phyloP scores from a whole-genome alignment of 1,140 invertebrate species.

The Brachionus asplanchnoidis region DNA sequence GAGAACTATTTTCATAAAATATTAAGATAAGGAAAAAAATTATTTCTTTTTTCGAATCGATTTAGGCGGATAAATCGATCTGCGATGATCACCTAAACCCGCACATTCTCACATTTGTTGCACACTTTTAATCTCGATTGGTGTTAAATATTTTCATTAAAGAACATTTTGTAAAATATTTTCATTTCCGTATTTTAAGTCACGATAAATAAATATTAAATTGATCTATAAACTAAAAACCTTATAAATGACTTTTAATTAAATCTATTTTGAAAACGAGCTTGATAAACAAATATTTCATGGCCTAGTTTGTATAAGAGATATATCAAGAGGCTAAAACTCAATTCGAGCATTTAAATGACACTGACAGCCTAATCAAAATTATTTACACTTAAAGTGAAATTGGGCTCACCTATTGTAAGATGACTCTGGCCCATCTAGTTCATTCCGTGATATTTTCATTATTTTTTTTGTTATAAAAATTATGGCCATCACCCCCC shows the following conservation, averaged over 20 bases:
- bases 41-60: neutral
- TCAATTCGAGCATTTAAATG: conserved; percentile 16
- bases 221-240: neutral
- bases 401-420: neutral
- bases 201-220: conserved; percentile 33
- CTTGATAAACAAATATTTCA: conserved; percentile 35
- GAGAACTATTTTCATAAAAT: conserved; percentile 9
- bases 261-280: conserved; percentile 24
- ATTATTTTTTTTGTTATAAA: too few relatives aligned
- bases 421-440: neutral
- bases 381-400: neutral
- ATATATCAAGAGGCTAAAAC: neutral
- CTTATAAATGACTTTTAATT: conserved; percentile 38
- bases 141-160: neutral
- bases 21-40: neutral
- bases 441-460: neutral
- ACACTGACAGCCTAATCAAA: conserved; percentile 6
- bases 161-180: neutral
- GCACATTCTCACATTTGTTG: conserved; percentile 2
- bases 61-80: neutral
- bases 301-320: conserved; percentile 8
- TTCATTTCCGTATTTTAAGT: conserved; percentile 29
- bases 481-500: too few relatives aligned
- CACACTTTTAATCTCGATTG: conserved; percentile 16
- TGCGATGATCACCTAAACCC: neutral